These are phyloP conservation scores for Trichogramma pretiosum DNA, from an alignment of 1,140 invertebrate species.

Conservation along the genomic window DNA sequence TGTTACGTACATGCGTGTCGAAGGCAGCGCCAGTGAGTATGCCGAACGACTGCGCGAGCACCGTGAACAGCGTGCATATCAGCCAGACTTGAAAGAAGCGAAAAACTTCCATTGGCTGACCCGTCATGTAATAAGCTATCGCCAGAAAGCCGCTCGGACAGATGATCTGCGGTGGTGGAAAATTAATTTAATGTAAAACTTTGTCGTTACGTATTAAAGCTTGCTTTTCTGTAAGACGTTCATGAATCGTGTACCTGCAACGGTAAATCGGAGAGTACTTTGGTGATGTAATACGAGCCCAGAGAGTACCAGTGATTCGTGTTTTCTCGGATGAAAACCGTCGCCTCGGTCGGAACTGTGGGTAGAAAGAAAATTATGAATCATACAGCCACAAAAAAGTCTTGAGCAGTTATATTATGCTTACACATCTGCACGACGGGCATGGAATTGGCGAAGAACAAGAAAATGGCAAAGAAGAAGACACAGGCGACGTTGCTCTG, in stretches of 20 bases:
- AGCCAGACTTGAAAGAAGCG: conserved; percentile 62
- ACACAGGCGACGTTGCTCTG: conserved; percentile 72
- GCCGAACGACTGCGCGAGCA: conserved; percentile 72
- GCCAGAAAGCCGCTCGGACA: conserved; percentile 65
- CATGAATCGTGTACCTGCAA: conserved; percentile 76
- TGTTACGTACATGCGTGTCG: conserved; percentile 54
- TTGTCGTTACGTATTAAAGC: neutral
- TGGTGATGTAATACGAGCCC: conserved; percentile 72
- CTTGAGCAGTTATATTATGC: conserved; percentile 28
- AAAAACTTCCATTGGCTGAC: conserved; percentile 60
- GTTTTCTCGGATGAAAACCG: conserved; percentile 80
- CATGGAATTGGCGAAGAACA: conserved; percentile 83
- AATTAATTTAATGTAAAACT: conserved; percentile 3
- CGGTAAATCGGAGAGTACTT: conserved; percentile 77
- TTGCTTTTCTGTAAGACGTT: too few relatives aligned
- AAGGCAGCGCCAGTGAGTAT: conserved; percentile 66
- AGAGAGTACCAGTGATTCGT: conserved; percentile 85
- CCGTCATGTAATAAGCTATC: conserved; percentile 73
- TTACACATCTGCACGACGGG: conserved; percentile 81
- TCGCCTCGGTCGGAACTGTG: conserved; percentile 73
- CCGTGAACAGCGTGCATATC: conserved; percentile 60
- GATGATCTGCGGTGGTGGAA: conserved; percentile 49
- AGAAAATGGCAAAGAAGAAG: conserved; percentile 76
- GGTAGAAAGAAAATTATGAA: conserved; percentile 23
- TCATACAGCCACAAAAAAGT: neutral